Percentiles rank a stretch among this genome's conserved stretches.
Conservation (phyloP, 2,888 invertebrate species). For the Andrena trimmerana region DNA sequence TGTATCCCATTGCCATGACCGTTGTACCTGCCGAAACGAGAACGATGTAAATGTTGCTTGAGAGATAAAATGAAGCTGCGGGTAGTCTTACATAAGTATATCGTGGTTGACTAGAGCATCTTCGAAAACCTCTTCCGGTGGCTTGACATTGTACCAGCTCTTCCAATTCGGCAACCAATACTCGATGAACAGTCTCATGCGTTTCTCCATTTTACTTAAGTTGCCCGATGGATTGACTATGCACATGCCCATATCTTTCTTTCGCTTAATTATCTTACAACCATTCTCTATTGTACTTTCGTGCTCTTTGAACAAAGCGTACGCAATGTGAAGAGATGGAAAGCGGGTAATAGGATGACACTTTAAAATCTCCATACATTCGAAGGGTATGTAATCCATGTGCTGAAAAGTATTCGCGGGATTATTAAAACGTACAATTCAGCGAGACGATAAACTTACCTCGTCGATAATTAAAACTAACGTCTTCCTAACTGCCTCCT, state of each 20-base stretch:
- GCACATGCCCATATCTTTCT: constrained; percentile 86
- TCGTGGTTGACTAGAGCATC: constrained; percentile 87
- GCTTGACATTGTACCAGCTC: constrained; percentile 87
- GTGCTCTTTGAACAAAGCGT: constrained; percentile 88
- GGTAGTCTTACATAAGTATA: constrained; percentile 88
- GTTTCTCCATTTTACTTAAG: constrained; percentile 88
- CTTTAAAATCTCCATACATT: constrained; percentile 89
- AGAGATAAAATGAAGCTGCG: background rate
- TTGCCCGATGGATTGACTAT: constrained; percentile 89
- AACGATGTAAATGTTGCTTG: background rate
- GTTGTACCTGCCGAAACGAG: constrained; percentile 87
- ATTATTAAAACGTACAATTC: background rate
- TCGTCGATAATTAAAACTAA: constrained; percentile 90
- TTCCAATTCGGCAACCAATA: constrained; percentile 88
- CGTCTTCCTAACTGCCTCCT: constrained; percentile 87
- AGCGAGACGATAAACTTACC: constrained; percentile 40
- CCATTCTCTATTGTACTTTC: constrained; percentile 87
- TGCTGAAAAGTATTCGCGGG: constrained; percentile 85
- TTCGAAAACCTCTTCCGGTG: constrained; percentile 86
- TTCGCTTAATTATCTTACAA: constrained; percentile 86
- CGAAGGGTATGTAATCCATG: constrained; percentile 93
- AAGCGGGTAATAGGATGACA: constrained; percentile 91
- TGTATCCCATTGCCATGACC: constrained; percentile 92
- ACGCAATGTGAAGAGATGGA: constrained; percentile 90
- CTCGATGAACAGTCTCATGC: constrained; percentile 87